phyloP scores from a whole-genome alignment of 23 tunicate genomes.

The Ascidia mentula region DNA sequence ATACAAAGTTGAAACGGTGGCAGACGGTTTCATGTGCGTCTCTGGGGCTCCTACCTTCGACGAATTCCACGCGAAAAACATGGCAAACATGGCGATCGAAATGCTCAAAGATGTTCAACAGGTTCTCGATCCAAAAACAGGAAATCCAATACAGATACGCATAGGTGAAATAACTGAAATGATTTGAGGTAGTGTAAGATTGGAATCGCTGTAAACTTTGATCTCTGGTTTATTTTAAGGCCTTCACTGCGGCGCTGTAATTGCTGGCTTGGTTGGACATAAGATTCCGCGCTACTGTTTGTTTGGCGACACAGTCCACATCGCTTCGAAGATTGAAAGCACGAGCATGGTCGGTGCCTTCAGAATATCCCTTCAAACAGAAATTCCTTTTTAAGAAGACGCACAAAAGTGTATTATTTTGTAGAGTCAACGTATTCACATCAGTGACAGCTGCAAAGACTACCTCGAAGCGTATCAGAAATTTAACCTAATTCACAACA shows the following conservation, averaged over 20 bases:
- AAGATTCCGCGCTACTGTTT: conserved; percentile 35
- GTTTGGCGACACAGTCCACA: conserved; percentile 41
- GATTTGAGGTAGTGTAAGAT: background rate
- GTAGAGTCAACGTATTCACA: background rate
- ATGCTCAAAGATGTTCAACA: conserved; percentile 34
- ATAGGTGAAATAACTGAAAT: conserved; percentile 11
- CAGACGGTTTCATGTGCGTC: conserved; percentile 51
- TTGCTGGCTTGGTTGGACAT: conserved; percentile 26
- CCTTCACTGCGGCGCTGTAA: conserved; percentile 34
- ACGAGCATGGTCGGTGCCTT: conserved; percentile 25
- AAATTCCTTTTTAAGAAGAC: too few relatives aligned
- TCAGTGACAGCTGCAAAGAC: background rate
- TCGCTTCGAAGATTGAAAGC: conserved; percentile 36
- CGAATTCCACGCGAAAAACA: conserved; percentile 24
- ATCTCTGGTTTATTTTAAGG: background rate
- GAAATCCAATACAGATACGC: conserved; percentile 28
- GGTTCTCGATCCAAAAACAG: conserved; percentile 24
- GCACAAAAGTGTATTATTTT: background rate
- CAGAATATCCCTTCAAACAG: too few relatives aligned
- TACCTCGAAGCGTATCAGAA: background rate
- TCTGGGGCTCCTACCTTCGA: conserved; percentile 51
- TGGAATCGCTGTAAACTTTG: background rate
- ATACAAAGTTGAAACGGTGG: conserved; percentile 65
- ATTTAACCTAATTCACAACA: background rate
- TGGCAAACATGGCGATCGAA: conserved; percentile 54